Evolutionary conservation across 1,140 invertebrate species (phyloP).

Genomic region (Magallana ariakensis): DNA sequence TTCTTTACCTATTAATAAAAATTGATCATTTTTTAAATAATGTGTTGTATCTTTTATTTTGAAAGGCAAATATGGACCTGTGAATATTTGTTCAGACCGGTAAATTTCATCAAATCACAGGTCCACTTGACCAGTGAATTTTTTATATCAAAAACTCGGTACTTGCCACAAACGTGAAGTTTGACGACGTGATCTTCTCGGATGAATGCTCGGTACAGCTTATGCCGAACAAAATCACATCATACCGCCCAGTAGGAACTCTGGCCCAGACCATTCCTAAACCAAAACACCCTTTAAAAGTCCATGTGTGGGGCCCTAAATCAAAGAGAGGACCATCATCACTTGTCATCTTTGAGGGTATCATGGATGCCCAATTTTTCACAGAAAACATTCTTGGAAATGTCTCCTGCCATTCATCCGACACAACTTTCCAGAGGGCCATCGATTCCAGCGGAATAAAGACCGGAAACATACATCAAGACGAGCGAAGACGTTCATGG

Average conservation of each 20-base stretch:
- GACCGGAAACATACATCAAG: constrained; percentile 49
- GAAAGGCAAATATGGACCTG: no score
- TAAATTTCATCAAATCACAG: no score
- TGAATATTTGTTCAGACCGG: no score
- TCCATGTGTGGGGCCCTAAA: constrained; percentile 35
- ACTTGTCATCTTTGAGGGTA: constrained; percentile 43
- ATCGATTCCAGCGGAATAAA: constrained; percentile 48
- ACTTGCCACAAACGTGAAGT: neutral
- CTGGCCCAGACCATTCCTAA: constrained; percentile 29
- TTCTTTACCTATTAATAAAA: no score
- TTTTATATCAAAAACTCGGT: no score
- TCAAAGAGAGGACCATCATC: constrained; percentile 27
- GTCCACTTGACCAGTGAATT: no score
- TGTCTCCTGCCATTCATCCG: constrained; percentile 42
- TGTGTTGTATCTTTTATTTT: no score
- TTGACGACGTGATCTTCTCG: constrained; percentile 37
- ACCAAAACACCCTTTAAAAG: constrained; percentile 47
- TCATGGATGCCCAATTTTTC: constrained; percentile 32
- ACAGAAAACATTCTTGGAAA: constrained; percentile 32
- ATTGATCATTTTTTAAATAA: no score
- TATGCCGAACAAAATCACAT: constrained; percentile 1
- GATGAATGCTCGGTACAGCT: constrained; percentile 47
- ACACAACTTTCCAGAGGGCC: constrained; percentile 19
- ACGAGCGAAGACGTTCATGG: constrained; percentile 29
- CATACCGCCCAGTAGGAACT: constrained; percentile 1